Conservation (phyloP, 1,140 invertebrate genomes). For the Papilio polytes region DNA sequence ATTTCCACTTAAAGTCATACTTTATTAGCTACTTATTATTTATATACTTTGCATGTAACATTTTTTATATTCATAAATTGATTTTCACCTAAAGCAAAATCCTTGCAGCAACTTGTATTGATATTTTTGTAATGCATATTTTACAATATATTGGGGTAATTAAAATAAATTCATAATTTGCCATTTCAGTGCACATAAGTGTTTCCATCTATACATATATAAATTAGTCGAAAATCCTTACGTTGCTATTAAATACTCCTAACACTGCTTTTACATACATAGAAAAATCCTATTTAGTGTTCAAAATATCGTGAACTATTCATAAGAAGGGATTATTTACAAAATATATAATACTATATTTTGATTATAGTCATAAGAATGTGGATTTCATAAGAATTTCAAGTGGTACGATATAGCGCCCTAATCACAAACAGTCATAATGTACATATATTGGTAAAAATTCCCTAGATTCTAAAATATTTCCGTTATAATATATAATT, state of each 20-base stretch:
- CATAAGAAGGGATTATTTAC: slow-evolving; percentile 75
- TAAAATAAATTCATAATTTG: neutral
- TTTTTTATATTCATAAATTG: slow-evolving; percentile 79
- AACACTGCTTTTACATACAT: slow-evolving; percentile 46
- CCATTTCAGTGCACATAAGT: slow-evolving; percentile 1
- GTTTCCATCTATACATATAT: slow-evolving; percentile 21
- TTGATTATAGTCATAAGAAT: slow-evolving; percentile 80
- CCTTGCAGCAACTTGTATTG: slow-evolving; percentile 55
- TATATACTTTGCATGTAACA: slow-evolving; percentile 69
- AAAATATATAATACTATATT: slow-evolving; percentile 72
- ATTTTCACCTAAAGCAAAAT: slow-evolving; percentile 80
- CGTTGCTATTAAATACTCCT: slow-evolving; percentile 41
- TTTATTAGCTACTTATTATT: slow-evolving; percentile 66
- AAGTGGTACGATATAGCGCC: slow-evolving; percentile 73
- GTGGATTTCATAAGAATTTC: slow-evolving; percentile 79
- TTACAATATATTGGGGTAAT: neutral
- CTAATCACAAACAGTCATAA: slow-evolving; percentile 71
- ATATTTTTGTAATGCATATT: neutral
- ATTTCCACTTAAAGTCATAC: too few relatives aligned
- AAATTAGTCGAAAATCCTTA: slow-evolving; percentile 35
- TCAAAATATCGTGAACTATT: slow-evolving; percentile 63
- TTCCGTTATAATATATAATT: slow-evolving; percentile 70
- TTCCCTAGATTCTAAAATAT: slow-evolving; percentile 61
- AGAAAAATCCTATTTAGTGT: slow-evolving; percentile 56
- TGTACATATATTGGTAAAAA: slow-evolving; percentile 72